Evolutionary conservation across 2,113 vertebrate genomes (phyloP), one percentile per base, ranked within the genome.

Genomic region (Rutilus rutilus): DNA sequence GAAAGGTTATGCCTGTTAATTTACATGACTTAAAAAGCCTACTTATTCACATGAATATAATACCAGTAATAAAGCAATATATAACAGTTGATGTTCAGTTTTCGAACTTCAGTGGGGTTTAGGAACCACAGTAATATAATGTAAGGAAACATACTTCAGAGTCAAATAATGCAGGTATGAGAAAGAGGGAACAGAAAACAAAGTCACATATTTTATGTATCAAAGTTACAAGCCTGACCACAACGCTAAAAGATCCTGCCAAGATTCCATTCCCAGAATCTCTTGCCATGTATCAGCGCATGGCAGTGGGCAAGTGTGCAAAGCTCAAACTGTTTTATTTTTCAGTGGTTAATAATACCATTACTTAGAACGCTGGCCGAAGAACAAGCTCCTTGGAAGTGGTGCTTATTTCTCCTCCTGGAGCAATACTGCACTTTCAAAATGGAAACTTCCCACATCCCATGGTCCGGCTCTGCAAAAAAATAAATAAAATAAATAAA

Each of bases 181-280:
- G 42, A 73, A 59, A 60, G 59, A 64, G 87, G 54, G 64, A 87
- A 74, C 78, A 87, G 88, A 87, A 25, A 57, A 82, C 23, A 27
- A 45, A 86, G 76, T 90, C 81, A 86, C 88, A 86, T 73, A 78
- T 90, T 84, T 80, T 86, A 60, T 89, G 77, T 88, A 78, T 90
- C 81, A 78, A 86, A 90, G 71, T 85, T 84, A 50, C 86, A 78
- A 86, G 69, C 75, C 85, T 81, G 52, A 89, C 87, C 86, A 65
- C 89, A 89, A 91, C 89, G 45, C 86, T 42, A 85, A 75, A 86
- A 57, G 42, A 71, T 84, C 71, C 82, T 90, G 89, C 88, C 89
- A 91, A 91, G 71, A 90, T 87, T 91, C 69, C 88, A 89, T 89
- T 89, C 88, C 87, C 89, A 88, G 85, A 91, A 91, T 93, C 77